Percentiles rank a stretch among this genome's conserved stretches.
phyloP scores from a whole-genome alignment of 2,888 invertebrate species.

The Diogma glabrata region DNA sequence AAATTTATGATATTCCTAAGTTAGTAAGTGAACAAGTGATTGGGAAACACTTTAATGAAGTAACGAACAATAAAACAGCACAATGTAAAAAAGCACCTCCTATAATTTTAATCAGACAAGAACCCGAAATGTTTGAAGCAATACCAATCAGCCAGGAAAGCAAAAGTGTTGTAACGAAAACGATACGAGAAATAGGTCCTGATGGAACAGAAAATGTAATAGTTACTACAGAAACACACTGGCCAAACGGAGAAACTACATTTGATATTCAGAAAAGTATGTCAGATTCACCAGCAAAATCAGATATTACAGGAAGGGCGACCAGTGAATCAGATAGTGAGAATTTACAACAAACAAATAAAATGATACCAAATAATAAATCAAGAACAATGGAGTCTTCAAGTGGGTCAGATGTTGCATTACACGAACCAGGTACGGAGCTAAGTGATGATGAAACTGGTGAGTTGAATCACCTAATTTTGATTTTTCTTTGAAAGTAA shows the following conservation, averaged over 20 bases:
- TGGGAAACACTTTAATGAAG: too few relatives aligned
- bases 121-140: too few relatives aligned
- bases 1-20: neutral
- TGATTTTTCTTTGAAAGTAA: too few relatives aligned
- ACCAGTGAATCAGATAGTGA: constrained; percentile 16
- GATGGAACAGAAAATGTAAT: constrained; percentile 12
- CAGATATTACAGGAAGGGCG: neutral
- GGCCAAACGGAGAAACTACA: neutral
- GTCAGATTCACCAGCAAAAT: constrained; percentile 7
- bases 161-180: constrained; percentile 9
- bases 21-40: neutral
- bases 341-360: constrained; percentile 12
- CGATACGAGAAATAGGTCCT: neutral
- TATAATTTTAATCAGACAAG: too few relatives aligned
- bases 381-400: constrained; percentile 45
- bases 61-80: too few relatives aligned
- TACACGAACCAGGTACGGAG: constrained; percentile 50
- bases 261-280: neutral
- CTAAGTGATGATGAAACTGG: constrained; percentile 52
- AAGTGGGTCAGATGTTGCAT: constrained; percentile 50
- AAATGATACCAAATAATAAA: neutral
- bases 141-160: too few relatives aligned
- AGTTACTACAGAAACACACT: constrained; percentile 13
- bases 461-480: constrained; percentile 30
- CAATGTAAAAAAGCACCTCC: too few relatives aligned